Percentiles rank a stretch among this genome's conserved stretches.
Evolutionary conservation across 2,888 invertebrate genomes (phyloP).

Genomic region (Conus canariensis): DNA sequence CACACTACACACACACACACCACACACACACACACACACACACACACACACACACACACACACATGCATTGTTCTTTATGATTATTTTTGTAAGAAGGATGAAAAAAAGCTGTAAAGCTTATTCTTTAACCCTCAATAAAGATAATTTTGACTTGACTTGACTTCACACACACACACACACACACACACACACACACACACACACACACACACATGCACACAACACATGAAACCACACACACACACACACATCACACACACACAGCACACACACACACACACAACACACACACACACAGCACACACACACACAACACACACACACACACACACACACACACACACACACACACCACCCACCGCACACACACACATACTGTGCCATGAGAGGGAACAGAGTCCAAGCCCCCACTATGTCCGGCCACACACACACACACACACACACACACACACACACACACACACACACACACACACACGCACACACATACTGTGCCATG

Average conservation of each 20-base stretch:
- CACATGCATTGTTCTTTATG: neutral
- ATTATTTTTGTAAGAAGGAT: no score
- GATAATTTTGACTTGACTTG: neutral
- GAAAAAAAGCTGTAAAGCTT: no score
- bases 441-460: no score
- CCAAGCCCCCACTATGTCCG: constrained; percentile 77
- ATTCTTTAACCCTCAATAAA: no score
- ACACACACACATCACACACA: neutral
- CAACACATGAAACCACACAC: neutral
- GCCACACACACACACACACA: constrained; percentile 60
- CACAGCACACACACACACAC: constrained; percentile 68
- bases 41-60: no score
- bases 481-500: constrained; percentile 76
- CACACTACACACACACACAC: no score
- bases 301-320: constrained; percentile 52
- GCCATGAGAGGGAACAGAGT: constrained; percentile 81
- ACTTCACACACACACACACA: no score
- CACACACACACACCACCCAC: no score
- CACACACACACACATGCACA: constrained; percentile 2
- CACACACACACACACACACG: no score
- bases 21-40: no score
- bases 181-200: no score
- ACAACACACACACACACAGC: constrained; percentile 52
- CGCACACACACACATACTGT: constrained; percentile 73
- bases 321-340: constrained; percentile 67